These are phyloP conservation scores for Tenthredo notha DNA, from an alignment of 2,888 invertebrate genomes.

Conservation along the genomic window DNA sequence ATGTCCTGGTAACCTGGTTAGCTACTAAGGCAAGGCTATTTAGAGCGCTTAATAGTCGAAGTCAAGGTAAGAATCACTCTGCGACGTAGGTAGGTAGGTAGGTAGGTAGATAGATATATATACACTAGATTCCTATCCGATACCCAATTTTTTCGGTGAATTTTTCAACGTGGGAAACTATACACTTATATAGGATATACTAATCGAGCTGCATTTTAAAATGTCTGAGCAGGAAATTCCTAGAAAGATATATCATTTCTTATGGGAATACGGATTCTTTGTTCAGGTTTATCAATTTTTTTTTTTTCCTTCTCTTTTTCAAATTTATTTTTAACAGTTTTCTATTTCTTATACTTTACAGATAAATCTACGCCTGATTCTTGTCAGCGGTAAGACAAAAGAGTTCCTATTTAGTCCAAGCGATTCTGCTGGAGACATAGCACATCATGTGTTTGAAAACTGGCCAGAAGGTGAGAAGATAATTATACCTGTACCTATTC, in stretches of 20 bases:
- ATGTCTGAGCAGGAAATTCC: neutral
- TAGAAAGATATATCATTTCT: neutral
- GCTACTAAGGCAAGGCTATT: constrained; percentile 49
- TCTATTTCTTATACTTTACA: constrained; percentile 82
- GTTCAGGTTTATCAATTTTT: neutral
- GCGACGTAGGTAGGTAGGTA: neutral
- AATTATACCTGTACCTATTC: neutral
- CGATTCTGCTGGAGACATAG: constrained; percentile 99
- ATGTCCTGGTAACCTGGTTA: constrained; percentile 70
- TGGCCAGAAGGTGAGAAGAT: constrained; percentile 95
- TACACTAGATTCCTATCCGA: neutral
- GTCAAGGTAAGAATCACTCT: constrained; percentile 51
- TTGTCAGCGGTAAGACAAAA: constrained; percentile 99
- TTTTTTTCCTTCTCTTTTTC: neutral
- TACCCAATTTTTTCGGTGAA: constrained; percentile 10
- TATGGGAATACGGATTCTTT: neutral
- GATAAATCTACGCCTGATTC: constrained; percentile 98
- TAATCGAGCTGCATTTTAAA: neutral
- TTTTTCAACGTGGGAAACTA: constrained; percentile 15
- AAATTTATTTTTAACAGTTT: neutral
- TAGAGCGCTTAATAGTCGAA: constrained; percentile 45
- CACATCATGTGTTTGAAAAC: constrained; percentile 99
- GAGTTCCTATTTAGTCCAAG: constrained; percentile 98
- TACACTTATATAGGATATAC: neutral
- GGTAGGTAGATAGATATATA: neutral